These are phyloP conservation scores for Dioctria linearis DNA, from an alignment of 2,888 invertebrate genomes.

Conservation along the genomic window DNA sequence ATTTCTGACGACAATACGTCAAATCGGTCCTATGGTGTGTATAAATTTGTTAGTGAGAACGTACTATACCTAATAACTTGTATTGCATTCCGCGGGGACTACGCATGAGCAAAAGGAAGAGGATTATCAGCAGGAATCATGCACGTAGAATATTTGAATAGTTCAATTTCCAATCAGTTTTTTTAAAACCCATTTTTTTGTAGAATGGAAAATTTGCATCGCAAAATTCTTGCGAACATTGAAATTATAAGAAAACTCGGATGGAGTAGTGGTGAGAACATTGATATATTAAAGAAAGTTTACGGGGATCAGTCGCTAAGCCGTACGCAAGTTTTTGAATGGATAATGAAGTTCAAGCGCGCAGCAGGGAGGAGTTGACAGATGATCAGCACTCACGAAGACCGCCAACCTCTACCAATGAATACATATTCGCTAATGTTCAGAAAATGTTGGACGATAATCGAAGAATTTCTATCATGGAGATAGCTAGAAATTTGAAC, in stretches of 20 bases:
- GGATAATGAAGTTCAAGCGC: neutral
- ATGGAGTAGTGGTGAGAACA: neutral
- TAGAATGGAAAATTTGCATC: neutral
- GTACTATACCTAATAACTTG: too few species aligned
- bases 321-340: neutral
- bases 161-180: too few species aligned
- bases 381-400: constrained; percentile 1
- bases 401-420: constrained; percentile 19
- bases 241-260: constrained; percentile 3
- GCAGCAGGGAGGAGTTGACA: neutral
- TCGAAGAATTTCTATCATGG: neutral
- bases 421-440: neutral
- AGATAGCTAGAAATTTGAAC: constrained; percentile 9
- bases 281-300: constrained; percentile 20
- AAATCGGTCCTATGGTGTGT: too few species aligned
- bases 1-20: too few species aligned
- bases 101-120: too few species aligned
- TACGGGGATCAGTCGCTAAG: constrained; percentile 1
- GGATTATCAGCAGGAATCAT: too few species aligned
- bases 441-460: neutral
- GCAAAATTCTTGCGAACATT: neutral
- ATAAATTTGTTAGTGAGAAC: too few species aligned
- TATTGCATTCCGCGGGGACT: too few species aligned
- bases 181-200: too few species aligned
- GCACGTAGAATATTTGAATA: too few species aligned